A percentile compares a stretch with the other conserved stretches of the same genome.
Conservation (phyloP, 2,797 vertebrate species). For the Propithecus perrieri region DNA sequence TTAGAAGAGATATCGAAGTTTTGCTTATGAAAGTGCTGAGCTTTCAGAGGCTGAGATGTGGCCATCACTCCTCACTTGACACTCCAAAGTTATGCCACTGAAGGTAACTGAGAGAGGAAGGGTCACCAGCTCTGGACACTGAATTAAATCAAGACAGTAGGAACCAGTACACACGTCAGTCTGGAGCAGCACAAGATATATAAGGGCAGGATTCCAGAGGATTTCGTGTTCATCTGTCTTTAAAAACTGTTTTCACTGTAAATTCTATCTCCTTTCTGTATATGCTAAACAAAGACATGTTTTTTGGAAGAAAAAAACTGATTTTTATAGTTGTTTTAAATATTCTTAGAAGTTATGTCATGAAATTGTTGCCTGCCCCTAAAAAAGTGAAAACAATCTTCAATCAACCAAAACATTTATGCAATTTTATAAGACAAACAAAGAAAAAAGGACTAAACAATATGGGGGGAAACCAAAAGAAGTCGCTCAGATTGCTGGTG, state of each 20-base stretch:
- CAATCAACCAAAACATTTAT: not conserved
- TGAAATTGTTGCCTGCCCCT: not conserved
- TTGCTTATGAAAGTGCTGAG: not conserved
- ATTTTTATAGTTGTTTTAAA: constrained; percentile 13
- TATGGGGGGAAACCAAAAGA: not conserved
- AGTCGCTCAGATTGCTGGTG: not conserved
- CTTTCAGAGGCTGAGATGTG: not conserved
- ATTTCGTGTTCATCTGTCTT: not conserved
- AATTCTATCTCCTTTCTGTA: not conserved
- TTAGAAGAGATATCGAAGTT: constrained; percentile 46
- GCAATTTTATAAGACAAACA: constrained; percentile 37
- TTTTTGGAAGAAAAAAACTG: not conserved
- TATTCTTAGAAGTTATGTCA: constrained; percentile 25
- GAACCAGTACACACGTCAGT: rapidly evolving
- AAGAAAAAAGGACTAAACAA: not conserved
- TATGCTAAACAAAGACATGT: not conserved
- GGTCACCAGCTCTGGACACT: not conserved
- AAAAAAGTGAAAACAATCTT: constrained; percentile 5
- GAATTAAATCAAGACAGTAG: not conserved
- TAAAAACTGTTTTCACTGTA: not conserved
- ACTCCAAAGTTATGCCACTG: not conserved
- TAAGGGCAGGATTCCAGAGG: not conserved
- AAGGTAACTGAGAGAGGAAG: not conserved
- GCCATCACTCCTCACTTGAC: not conserved
- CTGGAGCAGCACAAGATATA: not conserved